Base-by-base conservation (phyloP, 2,113 vertebrate species). In the Daphoenositta chrysoptera region DNA sequence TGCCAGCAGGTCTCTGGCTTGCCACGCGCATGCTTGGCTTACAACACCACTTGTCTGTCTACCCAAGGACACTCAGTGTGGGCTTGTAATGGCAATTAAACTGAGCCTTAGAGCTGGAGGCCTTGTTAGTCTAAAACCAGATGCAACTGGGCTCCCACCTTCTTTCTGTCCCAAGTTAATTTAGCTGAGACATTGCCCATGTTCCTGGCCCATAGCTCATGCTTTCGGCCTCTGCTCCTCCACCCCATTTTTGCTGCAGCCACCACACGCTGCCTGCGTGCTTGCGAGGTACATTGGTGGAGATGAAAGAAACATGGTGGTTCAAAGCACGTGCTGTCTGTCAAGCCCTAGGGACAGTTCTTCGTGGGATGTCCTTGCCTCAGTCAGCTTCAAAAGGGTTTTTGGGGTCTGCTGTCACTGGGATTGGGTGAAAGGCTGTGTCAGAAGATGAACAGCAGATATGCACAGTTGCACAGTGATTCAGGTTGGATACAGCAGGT, bases 301-400 rank as follows among this genome's bases (percentile, higher is more conserved):
- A 39, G 6, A 39, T 60, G 57, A 75, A 83, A 39, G 53, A 47
- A 91, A 30, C 1, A 1, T 0, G 0, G 40, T 0, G 0, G 40
- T 60, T 83, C 75, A 81, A 89, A 90, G 69, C 39, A 82, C 0
- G 0, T 72, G 79, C 76, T 83, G 42, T 83, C 21, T 27, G 66
- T 58, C 57, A 69, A 83, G 58, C 66, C 68, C 50, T 27, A n/a
- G 37, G 54, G 70, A 65, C 2, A 2, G 31, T 57, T 89, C 83
- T 86, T 77, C 3, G 2, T 63, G 48, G 68, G 57, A 50, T 88
- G 53, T n/a, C 24, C 40, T 85, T 88, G 33, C 13, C 26, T 53
- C 40, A 11, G 51, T 77, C 2, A 5, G 44, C 58, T 86, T 83
- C 80, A 51, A 4, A 60, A 86, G 35, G 24, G 6, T 28, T 71